phyloP scores from a whole-genome alignment of 2,113 vertebrate genomes.

The Ranitomeya variabilis region DNA sequence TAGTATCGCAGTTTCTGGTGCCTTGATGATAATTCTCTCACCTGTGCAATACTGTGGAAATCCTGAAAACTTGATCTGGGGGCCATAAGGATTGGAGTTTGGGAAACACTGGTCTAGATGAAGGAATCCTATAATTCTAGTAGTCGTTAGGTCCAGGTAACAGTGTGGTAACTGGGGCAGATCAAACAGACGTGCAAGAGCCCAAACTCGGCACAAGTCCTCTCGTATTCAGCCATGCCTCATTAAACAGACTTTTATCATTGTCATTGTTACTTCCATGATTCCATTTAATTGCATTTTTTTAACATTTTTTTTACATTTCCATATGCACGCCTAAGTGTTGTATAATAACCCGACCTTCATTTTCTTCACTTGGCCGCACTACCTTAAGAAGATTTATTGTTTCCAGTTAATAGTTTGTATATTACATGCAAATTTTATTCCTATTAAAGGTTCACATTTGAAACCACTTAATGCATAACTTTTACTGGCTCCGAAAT shows the following conservation, averaged over 20 bases:
- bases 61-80: too few relatives aligned
- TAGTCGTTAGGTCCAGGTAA: not conserved
- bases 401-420: constrained; percentile 71
- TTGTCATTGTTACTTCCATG: not conserved
- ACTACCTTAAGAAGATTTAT: constrained; percentile 77
- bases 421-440: constrained; percentile 71
- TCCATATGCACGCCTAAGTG: constrained; percentile 54
- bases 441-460: constrained; percentile 71
- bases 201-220: not conserved
- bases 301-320: not conserved
- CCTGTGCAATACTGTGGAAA: too few relatives aligned
- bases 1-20: too few relatives aligned
- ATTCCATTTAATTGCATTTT: constrained; percentile 6
- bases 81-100: too few relatives aligned
- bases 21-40: too few relatives aligned
- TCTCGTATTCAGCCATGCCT: not conserved
- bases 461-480: constrained; percentile 73
- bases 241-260: not conserved
- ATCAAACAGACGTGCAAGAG: not conserved
- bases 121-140: not conserved
- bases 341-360: constrained; percentile 74
- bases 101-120: not conserved
- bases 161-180: too few relatives aligned
- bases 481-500: constrained; percentile 60
- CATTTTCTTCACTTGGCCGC: constrained; percentile 69